These are phyloP conservation scores for Galaxea fascicularis DNA, from an alignment of 92 coral and sea anemone species.

Conservation along the genomic window DNA sequence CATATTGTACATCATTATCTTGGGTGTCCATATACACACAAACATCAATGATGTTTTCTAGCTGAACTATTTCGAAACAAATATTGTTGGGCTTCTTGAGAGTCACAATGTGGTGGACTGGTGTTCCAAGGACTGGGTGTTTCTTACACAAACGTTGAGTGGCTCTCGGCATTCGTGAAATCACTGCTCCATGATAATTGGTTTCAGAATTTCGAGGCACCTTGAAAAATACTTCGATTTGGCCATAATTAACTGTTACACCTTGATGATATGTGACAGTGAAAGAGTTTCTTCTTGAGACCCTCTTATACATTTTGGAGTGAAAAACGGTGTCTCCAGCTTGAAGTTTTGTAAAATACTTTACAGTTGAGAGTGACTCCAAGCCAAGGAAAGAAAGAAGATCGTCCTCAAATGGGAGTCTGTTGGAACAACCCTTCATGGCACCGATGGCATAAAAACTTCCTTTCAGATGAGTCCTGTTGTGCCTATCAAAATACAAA, in stretches of 20 bases:
- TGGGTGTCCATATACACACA: slow-evolving; percentile 47
- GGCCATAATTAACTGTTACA: slow-evolving; percentile 37
- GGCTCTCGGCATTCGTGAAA: slow-evolving; percentile 33
- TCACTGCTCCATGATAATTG: slow-evolving; percentile 42
- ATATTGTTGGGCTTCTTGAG: slow-evolving; percentile 35
- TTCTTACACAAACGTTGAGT: neutral
- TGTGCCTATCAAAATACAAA: slow-evolving; percentile 25
- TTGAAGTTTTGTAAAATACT: slow-evolving; percentile 54
- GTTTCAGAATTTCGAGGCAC: slow-evolving; percentile 20
- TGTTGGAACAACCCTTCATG: slow-evolving; percentile 24
- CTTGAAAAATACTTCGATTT: slow-evolving; percentile 49
- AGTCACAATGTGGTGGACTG: slow-evolving; percentile 36
- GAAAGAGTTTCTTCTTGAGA: slow-evolving; percentile 51
- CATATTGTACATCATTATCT: slow-evolving; percentile 23
- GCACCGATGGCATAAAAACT: slow-evolving; percentile 40
- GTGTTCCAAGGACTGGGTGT: slow-evolving; percentile 42
- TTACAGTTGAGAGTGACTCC: slow-evolving; percentile 35
- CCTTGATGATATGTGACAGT: slow-evolving; percentile 48
- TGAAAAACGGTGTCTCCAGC: slow-evolving; percentile 44
- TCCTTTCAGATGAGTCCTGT: slow-evolving; percentile 42
- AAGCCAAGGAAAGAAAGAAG: slow-evolving; percentile 36
- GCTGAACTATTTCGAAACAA: slow-evolving; percentile 36
- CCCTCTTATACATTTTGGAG: slow-evolving; percentile 51
- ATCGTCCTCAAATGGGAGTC: slow-evolving; percentile 51
- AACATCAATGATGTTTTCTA: slow-evolving; percentile 43